Conservation (phyloP, 2,888 invertebrate species). For the Zhengitettix transpicula region DNA sequence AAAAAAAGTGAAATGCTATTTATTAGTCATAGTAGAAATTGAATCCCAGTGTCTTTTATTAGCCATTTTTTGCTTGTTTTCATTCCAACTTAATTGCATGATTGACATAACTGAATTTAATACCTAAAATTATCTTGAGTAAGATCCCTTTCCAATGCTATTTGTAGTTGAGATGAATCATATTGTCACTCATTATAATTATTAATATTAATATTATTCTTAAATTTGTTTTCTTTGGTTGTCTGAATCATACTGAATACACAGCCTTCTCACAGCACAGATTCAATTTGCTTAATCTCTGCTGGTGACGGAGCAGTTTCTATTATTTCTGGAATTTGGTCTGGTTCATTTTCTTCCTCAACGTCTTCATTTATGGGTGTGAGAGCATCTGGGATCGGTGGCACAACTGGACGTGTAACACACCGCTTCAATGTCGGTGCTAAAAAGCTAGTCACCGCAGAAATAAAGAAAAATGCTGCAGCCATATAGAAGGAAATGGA, state of each 20-base stretch:
- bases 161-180: neutral
- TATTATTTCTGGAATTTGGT: conserved; percentile 54
- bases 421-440: conserved; percentile 53
- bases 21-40: too few relatives aligned
- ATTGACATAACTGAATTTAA: neutral
- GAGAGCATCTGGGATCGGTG: conserved; percentile 49
- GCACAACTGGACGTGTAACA: conserved; percentile 37
- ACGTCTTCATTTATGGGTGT: conserved; percentile 63
- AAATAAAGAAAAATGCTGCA: conserved; percentile 68
- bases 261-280: conserved; percentile 36
- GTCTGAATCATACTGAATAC: neutral
- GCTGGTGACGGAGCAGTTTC: conserved; percentile 55
- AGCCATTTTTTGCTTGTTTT: neutral
- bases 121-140: neutral
- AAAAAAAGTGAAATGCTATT: too few relatives aligned
- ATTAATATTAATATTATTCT: neutral
- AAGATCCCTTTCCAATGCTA: neutral
- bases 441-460: conserved; percentile 70
- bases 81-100: neutral
- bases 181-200: neutral
- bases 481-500: conserved; percentile 86
- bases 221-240: neutral
- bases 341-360: conserved; percentile 50
- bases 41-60: too few relatives aligned
- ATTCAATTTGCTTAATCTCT: conserved; percentile 54